Conservation (phyloP, 2,797 vertebrate species). For the Bryconaethiops microstoma region DNA sequence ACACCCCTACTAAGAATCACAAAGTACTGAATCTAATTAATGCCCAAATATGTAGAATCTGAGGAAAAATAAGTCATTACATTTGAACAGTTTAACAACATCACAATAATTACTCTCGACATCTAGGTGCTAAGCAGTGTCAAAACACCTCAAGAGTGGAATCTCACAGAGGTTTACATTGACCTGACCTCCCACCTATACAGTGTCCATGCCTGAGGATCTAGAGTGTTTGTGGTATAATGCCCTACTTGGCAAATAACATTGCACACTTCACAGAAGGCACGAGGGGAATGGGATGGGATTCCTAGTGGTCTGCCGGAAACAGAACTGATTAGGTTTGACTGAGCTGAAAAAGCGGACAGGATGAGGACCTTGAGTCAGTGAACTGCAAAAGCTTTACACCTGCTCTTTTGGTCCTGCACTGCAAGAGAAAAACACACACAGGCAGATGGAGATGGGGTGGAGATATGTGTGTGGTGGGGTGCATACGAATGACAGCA, state of each 20-base stretch:
- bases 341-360: constrained; percentile 2
- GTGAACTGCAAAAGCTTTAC: constrained; percentile 23
- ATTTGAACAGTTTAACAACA: not conserved
- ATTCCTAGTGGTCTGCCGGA: not conserved
- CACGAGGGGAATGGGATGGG: not conserved
- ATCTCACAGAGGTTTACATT: constrained; percentile 3
- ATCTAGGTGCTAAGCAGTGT: not conserved
- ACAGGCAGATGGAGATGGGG: constrained; percentile 12
- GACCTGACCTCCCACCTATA: constrained; percentile 23
- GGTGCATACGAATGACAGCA: not conserved
- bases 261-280: constrained; percentile 17
- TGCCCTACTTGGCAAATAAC: not conserved
- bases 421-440: constrained; percentile 3
- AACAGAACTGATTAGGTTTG: constrained; percentile 1
- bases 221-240: not conserved
- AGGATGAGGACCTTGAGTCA: not conserved
- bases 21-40: too few species aligned
- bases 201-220: not conserved
- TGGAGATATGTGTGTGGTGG: not conserved
- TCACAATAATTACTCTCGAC: not conserved
- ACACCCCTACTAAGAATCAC: too few species aligned
- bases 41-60: too few species aligned
- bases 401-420: constrained; percentile 16
- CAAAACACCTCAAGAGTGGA: not conserved
- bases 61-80: too few species aligned